These are phyloP conservation scores for Orgyia antiqua DNA, from an alignment of 2,888 invertebrate genomes.

Conservation along the genomic window DNA sequence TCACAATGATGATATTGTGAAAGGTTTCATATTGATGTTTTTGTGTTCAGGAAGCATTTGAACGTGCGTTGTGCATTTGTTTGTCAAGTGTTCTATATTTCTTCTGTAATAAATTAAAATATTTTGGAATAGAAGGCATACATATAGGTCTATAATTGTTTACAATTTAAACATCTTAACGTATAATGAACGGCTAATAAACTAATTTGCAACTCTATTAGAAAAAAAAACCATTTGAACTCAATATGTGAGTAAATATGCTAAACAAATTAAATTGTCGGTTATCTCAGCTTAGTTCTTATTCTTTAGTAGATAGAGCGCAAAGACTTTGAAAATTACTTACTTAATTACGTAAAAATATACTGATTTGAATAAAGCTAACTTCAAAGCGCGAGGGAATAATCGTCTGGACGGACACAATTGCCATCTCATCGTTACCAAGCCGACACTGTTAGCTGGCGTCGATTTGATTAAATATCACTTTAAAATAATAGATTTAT, in stretches of 20 bases:
- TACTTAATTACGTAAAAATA: constrained; percentile 66
- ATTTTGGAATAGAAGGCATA: too few relatives aligned
- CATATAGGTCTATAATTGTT: too few relatives aligned
- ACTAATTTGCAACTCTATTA: too few relatives aligned
- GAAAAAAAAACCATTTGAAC: too few relatives aligned
- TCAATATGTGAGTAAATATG: too few relatives aligned
- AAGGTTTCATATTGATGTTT: constrained; percentile 21
- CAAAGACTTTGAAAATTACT: constrained; percentile 60
- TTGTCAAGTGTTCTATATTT: too few relatives aligned
- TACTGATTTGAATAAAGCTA: constrained; percentile 56
- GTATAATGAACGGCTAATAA: too few relatives aligned
- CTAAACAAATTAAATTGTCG: constrained; percentile 55
- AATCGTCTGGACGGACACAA: constrained; percentile 34
- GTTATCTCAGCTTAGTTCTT: constrained; percentile 53
- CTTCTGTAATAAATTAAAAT: too few relatives aligned
- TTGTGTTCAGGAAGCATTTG: too few relatives aligned
- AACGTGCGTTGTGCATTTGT: too few relatives aligned
- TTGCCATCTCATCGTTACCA: constrained; percentile 32
- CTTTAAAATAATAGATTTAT: constrained; percentile 8
- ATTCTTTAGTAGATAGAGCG: constrained; percentile 53
- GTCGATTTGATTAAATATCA: constrained; percentile 22
- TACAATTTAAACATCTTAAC: too few relatives aligned
- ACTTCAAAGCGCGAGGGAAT: constrained; percentile 29
- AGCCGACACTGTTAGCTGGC: constrained; percentile 11
- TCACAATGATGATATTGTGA: constrained; percentile 39